These are phyloP conservation scores for Nemotelus pantherinus DNA, from an alignment of 2,888 invertebrate genomes.

Conservation along the genomic window DNA sequence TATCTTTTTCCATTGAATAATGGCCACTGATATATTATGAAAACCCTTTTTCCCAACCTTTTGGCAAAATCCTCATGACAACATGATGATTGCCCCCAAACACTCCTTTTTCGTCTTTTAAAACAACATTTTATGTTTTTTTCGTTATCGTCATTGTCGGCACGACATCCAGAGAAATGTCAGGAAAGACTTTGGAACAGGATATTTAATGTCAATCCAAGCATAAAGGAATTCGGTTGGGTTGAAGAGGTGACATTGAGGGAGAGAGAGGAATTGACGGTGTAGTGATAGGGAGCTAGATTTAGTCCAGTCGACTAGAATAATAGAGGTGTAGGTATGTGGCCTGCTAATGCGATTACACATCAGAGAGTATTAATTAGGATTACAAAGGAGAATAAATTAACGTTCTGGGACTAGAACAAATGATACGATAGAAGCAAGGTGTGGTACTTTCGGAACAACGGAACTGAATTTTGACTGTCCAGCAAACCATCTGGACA, in stretches of 20 bases:
- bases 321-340: background rate
- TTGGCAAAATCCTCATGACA: conserved; percentile 22
- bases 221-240: conserved; percentile 25
- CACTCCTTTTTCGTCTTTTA: conserved; percentile 2
- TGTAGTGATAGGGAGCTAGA: background rate
- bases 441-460: conserved; percentile 3
- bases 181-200: conserved; percentile 10
- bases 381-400: conserved; percentile 39
- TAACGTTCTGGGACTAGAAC: background rate
- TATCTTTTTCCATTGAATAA: background rate
- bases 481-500: background rate
- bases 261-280: background rate
- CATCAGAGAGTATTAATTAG: conserved; percentile 48
- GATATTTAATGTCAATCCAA: conserved; percentile 24
- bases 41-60: background rate
- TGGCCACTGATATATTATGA: background rate
- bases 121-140: conserved; percentile 27
- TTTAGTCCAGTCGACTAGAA: background rate
- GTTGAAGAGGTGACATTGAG: background rate
- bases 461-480: background rate
- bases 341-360: conserved; percentile 44
- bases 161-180: background rate
- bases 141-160: background rate
- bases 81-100: conserved; percentile 35
- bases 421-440: background rate